A percentile compares a stretch with the other conserved stretches of the same genome.
phyloP scores from a whole-genome alignment of 1,140 invertebrate genomes.

The Brachionus asplanchnoidis region DNA sequence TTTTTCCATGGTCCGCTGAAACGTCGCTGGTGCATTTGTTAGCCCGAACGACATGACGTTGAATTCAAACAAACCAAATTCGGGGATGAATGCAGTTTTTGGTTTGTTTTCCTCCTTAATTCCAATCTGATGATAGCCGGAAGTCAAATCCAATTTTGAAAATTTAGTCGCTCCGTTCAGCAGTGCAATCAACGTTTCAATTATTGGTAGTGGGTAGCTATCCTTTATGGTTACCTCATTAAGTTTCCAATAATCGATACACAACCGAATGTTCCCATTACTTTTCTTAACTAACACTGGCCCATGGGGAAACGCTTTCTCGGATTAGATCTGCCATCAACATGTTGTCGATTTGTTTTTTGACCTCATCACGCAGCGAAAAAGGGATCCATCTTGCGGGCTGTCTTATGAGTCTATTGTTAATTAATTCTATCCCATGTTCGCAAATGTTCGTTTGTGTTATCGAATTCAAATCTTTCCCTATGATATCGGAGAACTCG shows the following conservation, averaged over 20 bases:
- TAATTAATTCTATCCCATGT: too few relatives aligned
- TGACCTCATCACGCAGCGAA: too few relatives aligned
- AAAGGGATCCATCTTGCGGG: too few relatives aligned
- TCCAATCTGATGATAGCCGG: not conserved
- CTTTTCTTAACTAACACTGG: too few relatives aligned
- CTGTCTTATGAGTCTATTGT: too few relatives aligned
- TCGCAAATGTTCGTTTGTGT: too few relatives aligned
- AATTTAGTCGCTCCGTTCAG: slow-evolving; percentile 6
- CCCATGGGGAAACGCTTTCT: too few relatives aligned
- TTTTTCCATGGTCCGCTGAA: not conserved
- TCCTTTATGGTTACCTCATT: slow-evolving; percentile 11
- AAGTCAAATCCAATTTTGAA: not conserved
- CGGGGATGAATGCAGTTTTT: slow-evolving; percentile 38
- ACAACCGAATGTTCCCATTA: too few relatives aligned
- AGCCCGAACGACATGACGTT: slow-evolving; percentile 39
- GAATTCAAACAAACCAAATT: slow-evolving; percentile 37
- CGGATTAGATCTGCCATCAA: too few relatives aligned
- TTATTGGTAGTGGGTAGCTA: not conserved
- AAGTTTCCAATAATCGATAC: not conserved
- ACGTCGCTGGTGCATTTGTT: slow-evolving; percentile 39
- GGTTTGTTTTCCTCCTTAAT: not conserved
- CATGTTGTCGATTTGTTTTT: too few relatives aligned
- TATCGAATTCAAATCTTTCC: too few relatives aligned
- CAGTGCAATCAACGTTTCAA: not conserved
- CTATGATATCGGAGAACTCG: too few relatives aligned